Conservation (phyloP, 1,140 invertebrate species). For the Melitaea cinxia region DNA sequence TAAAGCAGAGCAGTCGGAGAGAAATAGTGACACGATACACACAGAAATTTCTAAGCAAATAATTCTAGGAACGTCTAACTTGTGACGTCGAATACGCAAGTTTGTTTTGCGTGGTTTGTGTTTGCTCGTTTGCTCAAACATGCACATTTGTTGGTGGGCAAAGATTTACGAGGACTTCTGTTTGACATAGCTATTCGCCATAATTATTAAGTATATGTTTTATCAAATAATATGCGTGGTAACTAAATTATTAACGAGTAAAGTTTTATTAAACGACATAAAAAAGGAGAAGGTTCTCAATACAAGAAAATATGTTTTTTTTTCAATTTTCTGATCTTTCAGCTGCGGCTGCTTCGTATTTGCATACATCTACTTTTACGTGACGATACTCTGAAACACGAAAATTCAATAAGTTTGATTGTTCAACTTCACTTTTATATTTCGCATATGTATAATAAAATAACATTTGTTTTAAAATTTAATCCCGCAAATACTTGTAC, state of each 20-base stretch:
- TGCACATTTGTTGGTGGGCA: slow-evolving; percentile 17
- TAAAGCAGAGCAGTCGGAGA: background rate
- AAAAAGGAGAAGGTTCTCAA: no score
- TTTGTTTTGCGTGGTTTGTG: slow-evolving; percentile 21
- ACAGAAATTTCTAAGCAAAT: slow-evolving; percentile 15
- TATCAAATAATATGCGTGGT: no score
- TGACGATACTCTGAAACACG: slow-evolving; percentile 75
- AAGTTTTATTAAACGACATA: no score
- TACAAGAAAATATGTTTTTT: background rate
- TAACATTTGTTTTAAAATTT: no score
- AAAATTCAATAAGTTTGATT: no score
- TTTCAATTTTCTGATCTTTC: slow-evolving; percentile 35
- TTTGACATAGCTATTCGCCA: slow-evolving; percentile 21
- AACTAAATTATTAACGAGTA: no score
- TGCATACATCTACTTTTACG: slow-evolving; percentile 63
- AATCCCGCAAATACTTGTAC: no score
- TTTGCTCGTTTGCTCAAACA: slow-evolving; percentile 29
- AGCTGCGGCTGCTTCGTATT: slow-evolving; percentile 62
- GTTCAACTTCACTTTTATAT: no score
- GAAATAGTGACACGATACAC: background rate
- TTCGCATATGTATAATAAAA: background rate
- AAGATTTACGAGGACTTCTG: slow-evolving; percentile 28
- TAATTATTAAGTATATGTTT: background rate
- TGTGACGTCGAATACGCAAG: slow-evolving; percentile 29
- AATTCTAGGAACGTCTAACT: slow-evolving; percentile 29